Percentiles rank a stretch among this genome's conserved stretches.
Evolutionary conservation across 1,140 invertebrate species (phyloP).

Genomic region (Drosophila miranda): DNA sequence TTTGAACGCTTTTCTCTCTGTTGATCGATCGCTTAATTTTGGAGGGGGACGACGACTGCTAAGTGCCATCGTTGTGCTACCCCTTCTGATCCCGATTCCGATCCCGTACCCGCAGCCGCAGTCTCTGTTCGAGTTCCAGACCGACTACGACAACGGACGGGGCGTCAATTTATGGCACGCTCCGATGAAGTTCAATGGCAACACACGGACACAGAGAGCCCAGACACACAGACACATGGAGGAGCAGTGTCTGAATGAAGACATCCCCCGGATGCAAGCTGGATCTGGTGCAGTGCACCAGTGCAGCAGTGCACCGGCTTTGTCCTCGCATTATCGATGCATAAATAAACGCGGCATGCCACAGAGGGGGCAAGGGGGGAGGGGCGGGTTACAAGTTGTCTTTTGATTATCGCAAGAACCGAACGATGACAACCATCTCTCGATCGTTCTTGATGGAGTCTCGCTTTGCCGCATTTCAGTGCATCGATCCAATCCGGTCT

Average conservation of each 20-base stretch:
- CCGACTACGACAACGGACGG: conserved; percentile 22
- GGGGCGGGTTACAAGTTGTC: conserved; percentile 32
- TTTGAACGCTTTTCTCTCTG: conserved; percentile 2
- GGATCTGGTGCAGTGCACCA: conserved; percentile 1
- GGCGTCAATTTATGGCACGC: conserved; percentile 78
- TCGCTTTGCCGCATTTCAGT: conserved; percentile 13
- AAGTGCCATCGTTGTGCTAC: conserved; percentile 49
- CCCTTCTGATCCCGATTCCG: not conserved
- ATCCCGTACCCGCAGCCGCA: conserved; percentile 1
- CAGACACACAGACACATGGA: not conserved
- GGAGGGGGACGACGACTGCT: conserved; percentile 11
- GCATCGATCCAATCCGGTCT: conserved; percentile 1
- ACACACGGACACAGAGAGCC: conserved; percentile 21
- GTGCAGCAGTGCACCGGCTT: conserved; percentile 29
- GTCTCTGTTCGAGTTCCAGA: conserved; percentile 6
- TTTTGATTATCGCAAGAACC: conserved; percentile 25
- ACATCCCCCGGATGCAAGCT: conserved; percentile 35
- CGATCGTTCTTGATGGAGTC: not conserved
- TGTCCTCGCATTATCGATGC: conserved; percentile 73
- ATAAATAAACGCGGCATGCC: conserved; percentile 59
- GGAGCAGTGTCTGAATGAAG: conserved; percentile 49
- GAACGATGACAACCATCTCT: conserved; percentile 3
- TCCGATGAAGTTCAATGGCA: conserved; percentile 77
- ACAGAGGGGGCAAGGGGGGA: conserved; percentile 11
- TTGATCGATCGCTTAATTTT: conserved; percentile 52